Base-by-base conservation (phyloP, 2,797 vertebrate genomes). In the Rhabdomys pumilio region DNA sequence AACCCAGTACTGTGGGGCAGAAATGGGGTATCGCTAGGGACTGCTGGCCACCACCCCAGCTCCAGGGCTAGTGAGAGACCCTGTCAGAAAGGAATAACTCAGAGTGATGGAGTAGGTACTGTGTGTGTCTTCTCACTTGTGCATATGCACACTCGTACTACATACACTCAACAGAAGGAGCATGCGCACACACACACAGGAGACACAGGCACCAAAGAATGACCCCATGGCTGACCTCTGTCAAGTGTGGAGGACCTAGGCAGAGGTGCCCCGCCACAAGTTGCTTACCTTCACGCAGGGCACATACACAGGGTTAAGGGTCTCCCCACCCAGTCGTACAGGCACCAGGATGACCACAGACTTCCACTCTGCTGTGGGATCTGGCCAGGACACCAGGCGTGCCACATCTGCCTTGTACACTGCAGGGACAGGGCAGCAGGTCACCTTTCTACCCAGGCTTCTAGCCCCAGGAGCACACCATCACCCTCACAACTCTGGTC, bases 341-440 rank as follows among this genome's bases (percentile, higher is more conserved):
- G 99, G 99, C 82, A 99, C 99, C 97, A 99, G 98, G 81, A 99
- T 98, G 95, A 99, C 98, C 90, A 99, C 98, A 0, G 99, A 99
- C 94, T 99, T 99, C 99, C 99, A 99, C 55, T 97, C 97, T 0
- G 98, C 97, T 19, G 88, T 72, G 19, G 97, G 92, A 88, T 98
- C 98, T 0, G 93, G 83, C 8, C 87, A 38, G 53, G 98, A 98
- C 96, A 99, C 99, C 57, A 99, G 97, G 79, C 57, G 98, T 7
- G 98, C 97, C 76, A 99, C 99, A 6, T 99, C 99, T 4, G 98
- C 99, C 97, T 99, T 99, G 98, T 99, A 99, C 92, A 99, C 99
- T 99, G 97, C 2, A 91, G 76, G 59, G 82, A 57, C n/a, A 77
- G 22, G 31, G 6, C 5, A 13, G 41, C 31, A 75, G 47, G 79